phyloP scores from a whole-genome alignment of 2,888 invertebrate genomes.

The Esperia sulphurella region DNA sequence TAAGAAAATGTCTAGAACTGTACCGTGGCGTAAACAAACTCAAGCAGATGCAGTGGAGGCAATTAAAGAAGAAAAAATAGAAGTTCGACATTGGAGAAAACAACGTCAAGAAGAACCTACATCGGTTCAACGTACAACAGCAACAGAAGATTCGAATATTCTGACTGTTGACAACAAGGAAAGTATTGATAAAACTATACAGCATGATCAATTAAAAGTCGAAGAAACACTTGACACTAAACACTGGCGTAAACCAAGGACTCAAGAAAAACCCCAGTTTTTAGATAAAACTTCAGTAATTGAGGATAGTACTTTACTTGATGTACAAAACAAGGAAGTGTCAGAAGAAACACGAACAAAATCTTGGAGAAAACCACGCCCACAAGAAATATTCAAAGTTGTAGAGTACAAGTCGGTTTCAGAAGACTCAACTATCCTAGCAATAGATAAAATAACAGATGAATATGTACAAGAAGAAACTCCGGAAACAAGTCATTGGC shows the following conservation, averaged over 20 bases:
- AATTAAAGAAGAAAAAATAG: slow-evolving; percentile 24
- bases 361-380: slow-evolving; percentile 42
- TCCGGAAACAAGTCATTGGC: slow-evolving; percentile 17
- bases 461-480: slow-evolving; percentile 3
- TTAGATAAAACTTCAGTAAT: slow-evolving; percentile 1
- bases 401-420: neutral
- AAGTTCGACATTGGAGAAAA: slow-evolving; percentile 40
- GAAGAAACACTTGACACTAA: slow-evolving; percentile 10
- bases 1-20: slow-evolving; percentile 33
- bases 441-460: slow-evolving; percentile 1
- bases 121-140: slow-evolving; percentile 13
- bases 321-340: slow-evolving; percentile 16
- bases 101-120: slow-evolving; percentile 22
- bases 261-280: slow-evolving; percentile 12
- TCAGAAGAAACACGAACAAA: slow-evolving; percentile 32
- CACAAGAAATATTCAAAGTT: slow-evolving; percentile 10
- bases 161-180: slow-evolving; percentile 18
- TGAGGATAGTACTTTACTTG: slow-evolving; percentile 2
- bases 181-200: slow-evolving; percentile 3
- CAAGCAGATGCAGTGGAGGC: slow-evolving; percentile 19
- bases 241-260: slow-evolving; percentile 17
- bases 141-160: slow-evolving; percentile 19
- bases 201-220: neutral
- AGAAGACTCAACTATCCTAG: slow-evolving; percentile 15
- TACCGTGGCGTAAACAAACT: slow-evolving; percentile 58